phyloP scores from a whole-genome alignment of 2,888 invertebrate species.

The Noctua janthina region DNA sequence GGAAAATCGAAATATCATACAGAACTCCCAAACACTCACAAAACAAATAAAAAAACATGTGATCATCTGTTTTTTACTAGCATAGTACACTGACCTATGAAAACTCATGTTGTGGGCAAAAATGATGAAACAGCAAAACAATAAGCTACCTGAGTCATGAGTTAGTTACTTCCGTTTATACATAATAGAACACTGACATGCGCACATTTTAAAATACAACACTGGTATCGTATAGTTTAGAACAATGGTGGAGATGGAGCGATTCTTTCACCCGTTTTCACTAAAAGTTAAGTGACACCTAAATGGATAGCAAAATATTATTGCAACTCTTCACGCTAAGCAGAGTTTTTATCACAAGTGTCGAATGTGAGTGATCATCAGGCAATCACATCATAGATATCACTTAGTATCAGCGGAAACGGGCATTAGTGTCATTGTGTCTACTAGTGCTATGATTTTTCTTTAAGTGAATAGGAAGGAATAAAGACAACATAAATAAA shows the following conservation, averaged over 20 bases:
- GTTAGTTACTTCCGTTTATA: conserved; percentile 52
- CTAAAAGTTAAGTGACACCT: neutral
- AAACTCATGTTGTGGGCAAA: conserved; percentile 16
- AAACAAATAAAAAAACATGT: neutral
- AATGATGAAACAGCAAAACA: conserved; percentile 10
- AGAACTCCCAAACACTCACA: neutral
- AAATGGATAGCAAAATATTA: neutral
- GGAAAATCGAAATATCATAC: neutral
- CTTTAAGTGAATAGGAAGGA: neutral
- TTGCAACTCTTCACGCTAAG: neutral
- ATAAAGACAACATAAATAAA: neutral
- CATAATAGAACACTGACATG: conserved; percentile 26
- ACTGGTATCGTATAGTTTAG: conserved; percentile 4
- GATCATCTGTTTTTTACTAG: conserved; percentile 12
- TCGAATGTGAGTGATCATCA: too few relatives aligned
- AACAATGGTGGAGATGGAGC: conserved; percentile 49
- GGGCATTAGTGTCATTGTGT: neutral
- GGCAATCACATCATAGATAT: neutral
- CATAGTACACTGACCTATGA: conserved; percentile 44
- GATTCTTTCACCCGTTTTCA: neutral
- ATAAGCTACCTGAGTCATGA: conserved; percentile 51
- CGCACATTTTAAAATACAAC: conserved; percentile 21
- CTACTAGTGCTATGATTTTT: neutral
- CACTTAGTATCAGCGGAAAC: neutral
- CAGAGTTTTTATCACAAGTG: neutral